Evolutionary conservation across 2,888 invertebrate species (phyloP).

Genomic region (Drosophila kambysellisi): DNA sequence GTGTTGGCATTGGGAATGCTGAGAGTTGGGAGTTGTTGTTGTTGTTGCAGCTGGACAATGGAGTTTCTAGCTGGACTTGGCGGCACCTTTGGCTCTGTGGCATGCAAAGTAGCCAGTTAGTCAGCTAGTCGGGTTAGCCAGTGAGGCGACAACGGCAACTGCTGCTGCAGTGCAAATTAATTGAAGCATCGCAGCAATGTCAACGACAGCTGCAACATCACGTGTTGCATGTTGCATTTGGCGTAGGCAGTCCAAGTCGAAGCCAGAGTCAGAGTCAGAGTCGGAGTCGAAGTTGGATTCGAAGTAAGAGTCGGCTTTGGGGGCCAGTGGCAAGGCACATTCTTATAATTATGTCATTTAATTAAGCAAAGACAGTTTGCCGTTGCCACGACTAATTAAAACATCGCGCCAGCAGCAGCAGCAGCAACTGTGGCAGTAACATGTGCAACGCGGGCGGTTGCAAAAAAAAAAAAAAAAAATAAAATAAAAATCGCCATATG

Average conservation of each 20-base stretch:
- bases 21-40: conserved; percentile 10
- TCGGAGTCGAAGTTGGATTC: conserved; percentile 32
- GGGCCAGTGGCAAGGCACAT: conserved; percentile 73
- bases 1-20: conserved; percentile 74
- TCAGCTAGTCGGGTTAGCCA: conserved; percentile 38
- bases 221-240: conserved; percentile 80
- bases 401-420: conserved; percentile 78
- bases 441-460: conserved; percentile 71
- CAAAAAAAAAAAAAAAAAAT: conserved; percentile 3
- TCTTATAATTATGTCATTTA: conserved; percentile 85
- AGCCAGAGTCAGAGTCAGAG: conserved; percentile 34
- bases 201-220: conserved; percentile 79
- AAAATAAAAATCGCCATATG: conserved; percentile 51
- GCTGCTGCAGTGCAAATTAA: conserved; percentile 76
- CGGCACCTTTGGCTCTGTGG: conserved; percentile 77
- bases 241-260: conserved; percentile 69
- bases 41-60: conserved; percentile 65
- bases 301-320: conserved; percentile 41
- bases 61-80: conserved; percentile 56
- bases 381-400: conserved; percentile 83
- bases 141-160: conserved; percentile 45
- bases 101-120: conserved; percentile 72
- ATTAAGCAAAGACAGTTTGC: conserved; percentile 83
- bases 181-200: conserved; percentile 81
- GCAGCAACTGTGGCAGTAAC: conserved; percentile 39